Conservation (phyloP, 2,888 invertebrate genomes). For the Orthosia incerta region DNA sequence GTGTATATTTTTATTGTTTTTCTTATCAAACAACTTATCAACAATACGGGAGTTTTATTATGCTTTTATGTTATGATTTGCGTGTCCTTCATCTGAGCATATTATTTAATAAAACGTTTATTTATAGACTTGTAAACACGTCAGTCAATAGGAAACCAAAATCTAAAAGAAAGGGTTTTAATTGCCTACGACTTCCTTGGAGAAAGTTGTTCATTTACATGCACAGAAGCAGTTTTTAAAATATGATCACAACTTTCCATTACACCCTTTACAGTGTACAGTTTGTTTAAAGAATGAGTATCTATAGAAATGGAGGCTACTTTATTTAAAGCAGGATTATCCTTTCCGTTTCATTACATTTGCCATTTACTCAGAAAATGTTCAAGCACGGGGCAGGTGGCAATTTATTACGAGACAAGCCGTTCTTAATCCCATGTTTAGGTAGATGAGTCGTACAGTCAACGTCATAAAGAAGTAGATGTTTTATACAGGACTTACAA, state of each 20-base stretch:
- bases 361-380: background rate
- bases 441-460: background rate
- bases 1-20: background rate
- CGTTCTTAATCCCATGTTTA: constrained; percentile 19
- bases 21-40: background rate
- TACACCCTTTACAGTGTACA: too few species aligned
- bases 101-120: background rate
- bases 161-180: too few species aligned
- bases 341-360: constrained; percentile 3
- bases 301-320: background rate
- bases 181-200: too few species aligned
- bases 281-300: background rate
- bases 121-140: background rate
- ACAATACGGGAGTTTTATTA: background rate
- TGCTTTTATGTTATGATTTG: background rate
- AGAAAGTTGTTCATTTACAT: too few species aligned
- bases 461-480: background rate
- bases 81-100: background rate
- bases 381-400: background rate
- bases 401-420: constrained; percentile 2
- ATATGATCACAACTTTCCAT: too few species aligned
- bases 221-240: too few species aligned
- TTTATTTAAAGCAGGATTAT: constrained; percentile 8
- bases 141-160: too few species aligned
- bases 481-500: background rate